These are phyloP conservation scores for Agrilus mali DNA, from an alignment of 2,888 invertebrate species.

Conservation along the genomic window DNA sequence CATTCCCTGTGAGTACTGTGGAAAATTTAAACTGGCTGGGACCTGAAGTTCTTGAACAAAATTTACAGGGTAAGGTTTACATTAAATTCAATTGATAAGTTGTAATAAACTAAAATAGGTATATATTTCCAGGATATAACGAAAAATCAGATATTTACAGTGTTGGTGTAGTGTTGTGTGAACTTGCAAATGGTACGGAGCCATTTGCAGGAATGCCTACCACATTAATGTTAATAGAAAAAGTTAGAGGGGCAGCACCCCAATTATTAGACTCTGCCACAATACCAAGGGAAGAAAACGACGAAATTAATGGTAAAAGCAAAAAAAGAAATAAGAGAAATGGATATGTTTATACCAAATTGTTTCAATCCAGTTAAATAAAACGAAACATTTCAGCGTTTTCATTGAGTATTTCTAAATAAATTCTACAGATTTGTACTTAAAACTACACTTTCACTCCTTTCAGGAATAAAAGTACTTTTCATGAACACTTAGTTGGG, in stretches of 20 bases:
- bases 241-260: conserved; percentile 67
- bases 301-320: conserved; percentile 24
- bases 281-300: conserved; percentile 39
- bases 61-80: conserved; percentile 24
- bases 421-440: too few species aligned
- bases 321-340: background rate
- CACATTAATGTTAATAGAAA: conserved; percentile 87
- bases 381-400: too few species aligned
- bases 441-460: too few species aligned
- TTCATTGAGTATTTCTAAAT: too few species aligned
- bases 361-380: too few species aligned
- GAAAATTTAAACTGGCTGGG: conserved; percentile 81
- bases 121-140: conserved; percentile 54
- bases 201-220: conserved; percentile 76
- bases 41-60: conserved; percentile 79
- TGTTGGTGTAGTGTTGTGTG: conserved; percentile 76
- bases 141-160: conserved; percentile 87
- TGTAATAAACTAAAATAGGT: background rate
- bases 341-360: too few species aligned
- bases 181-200: conserved; percentile 78
- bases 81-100: background rate
- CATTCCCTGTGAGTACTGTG: conserved; percentile 57
- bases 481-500: too few species aligned
- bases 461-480: too few species aligned
- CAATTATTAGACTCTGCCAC: conserved; percentile 63